Evolutionary conservation across 2,888 invertebrate species (phyloP), one percentile per base, ranked within the genome.

Genomic region (Meandrusa payeni): DNA sequence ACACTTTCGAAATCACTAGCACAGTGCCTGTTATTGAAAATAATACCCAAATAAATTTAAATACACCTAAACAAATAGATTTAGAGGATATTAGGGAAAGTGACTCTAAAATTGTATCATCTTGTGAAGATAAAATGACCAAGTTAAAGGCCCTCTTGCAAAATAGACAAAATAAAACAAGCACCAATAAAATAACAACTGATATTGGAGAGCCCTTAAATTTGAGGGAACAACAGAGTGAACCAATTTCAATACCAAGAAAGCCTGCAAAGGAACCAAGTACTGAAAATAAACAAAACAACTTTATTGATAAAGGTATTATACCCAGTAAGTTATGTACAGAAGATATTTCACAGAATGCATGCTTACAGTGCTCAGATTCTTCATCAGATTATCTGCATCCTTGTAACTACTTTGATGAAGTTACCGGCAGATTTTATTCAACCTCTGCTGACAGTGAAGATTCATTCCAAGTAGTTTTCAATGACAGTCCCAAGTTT

Each of bases 401-500:
- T 26, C 45, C 44, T 6, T 33, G 38, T 22, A 44, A 44, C 23
- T 44, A 44, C 47, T 87, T 87, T 23, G 72, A 87, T 44, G 87
- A 87, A 60, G 62, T 86, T 0, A 64, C 69, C 0, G 87, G 87
- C 0, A 57, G 75, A 12, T 87, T 87, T 48, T 64, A 61, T 5
- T 62, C 76, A 0, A 46, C 64, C 1, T 81, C 82, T 0, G 59
- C 69, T 0, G 72, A 75, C 2, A 85, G 75, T 5, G 81, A 87
- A 2, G 87, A 87, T 44, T 82, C 82, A 0, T 88, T 83, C 58
- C 85, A 86, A 65, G 85, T 87, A 3, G 87, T 88, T 2, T 85
- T 86, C 50, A 63, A 66, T 0, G 85, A 87, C 13, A 65, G 59
- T 26, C 72, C 67, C 0, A 50, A 52, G 24, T 39, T 62, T 0